A percentile compares a stretch with the other conserved stretches of the same genome.
phyloP scores from a whole-genome alignment of 2,888 invertebrate species.

The Gastrophysa polygoni region DNA sequence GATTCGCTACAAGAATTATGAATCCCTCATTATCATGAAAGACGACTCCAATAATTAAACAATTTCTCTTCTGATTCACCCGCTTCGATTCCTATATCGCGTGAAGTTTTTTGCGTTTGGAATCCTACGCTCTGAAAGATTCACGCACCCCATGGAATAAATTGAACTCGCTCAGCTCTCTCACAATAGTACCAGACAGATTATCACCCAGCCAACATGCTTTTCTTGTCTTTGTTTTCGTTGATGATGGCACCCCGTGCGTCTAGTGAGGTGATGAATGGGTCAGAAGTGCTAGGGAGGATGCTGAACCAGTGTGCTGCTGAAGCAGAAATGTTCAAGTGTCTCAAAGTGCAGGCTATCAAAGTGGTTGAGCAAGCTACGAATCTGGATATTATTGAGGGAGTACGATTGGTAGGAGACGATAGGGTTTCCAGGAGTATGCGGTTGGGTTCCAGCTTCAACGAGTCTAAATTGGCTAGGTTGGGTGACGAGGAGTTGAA shows the following conservation, averaged over 20 bases:
- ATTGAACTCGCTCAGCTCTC: constrained; percentile 18
- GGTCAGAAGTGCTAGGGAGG: constrained; percentile 45
- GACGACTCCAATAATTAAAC: constrained; percentile 8
- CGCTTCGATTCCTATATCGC: constrained; percentile 14
- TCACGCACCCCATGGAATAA: constrained; percentile 28
- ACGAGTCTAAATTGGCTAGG: constrained; percentile 63
- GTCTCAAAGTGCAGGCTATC: constrained; percentile 73
- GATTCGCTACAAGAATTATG: too few relatives aligned
- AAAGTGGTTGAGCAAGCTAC: constrained; percentile 70
- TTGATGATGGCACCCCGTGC: constrained; percentile 6
- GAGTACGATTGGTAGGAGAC: constrained; percentile 63
- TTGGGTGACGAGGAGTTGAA: constrained; percentile 67
- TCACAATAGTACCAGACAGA: constrained; percentile 8
- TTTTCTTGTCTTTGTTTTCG: constrained; percentile 2
- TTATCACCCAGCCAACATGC: constrained; percentile 13
- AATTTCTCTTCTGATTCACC: constrained; percentile 6
- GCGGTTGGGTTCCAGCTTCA: constrained; percentile 30
- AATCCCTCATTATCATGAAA: neutral
- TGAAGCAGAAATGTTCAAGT: constrained; percentile 70
- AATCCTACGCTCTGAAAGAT: constrained; percentile 36
- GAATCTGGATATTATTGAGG: constrained; percentile 67
- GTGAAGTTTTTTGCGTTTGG: constrained; percentile 19
- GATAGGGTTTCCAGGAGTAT: constrained; percentile 45
- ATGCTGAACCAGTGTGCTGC: constrained; percentile 68
- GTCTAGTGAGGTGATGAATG: constrained; percentile 12